A percentile compares a stretch with the other conserved stretches of the same genome.
phyloP scores from a whole-genome alignment of 2,113 vertebrate species.

The Oriolus oriolus region DNA sequence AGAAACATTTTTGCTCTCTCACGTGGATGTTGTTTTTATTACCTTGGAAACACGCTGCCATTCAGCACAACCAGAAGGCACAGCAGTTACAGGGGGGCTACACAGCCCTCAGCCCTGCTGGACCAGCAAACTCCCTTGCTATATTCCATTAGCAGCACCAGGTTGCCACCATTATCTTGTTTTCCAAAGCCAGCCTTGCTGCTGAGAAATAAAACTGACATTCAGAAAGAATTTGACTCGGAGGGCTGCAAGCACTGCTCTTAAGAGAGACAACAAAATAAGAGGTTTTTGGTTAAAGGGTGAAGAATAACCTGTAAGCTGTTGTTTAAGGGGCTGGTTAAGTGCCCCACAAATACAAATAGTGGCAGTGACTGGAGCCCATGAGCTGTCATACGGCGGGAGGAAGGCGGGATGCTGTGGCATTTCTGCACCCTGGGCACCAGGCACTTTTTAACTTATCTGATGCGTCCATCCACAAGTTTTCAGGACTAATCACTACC shows the following conservation, averaged over 20 bases:
- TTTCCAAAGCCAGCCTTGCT: not conserved
- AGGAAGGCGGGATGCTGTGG: not conserved
- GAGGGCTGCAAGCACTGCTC: not conserved
- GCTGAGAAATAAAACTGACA: not conserved
- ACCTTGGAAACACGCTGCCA: not conserved
- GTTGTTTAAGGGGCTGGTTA: not conserved
- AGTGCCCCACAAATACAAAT: not conserved
- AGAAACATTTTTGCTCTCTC: conserved; percentile 10
- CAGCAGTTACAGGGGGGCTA: not conserved
- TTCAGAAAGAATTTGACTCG: not conserved
- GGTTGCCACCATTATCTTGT: not conserved
- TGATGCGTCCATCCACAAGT: not conserved
- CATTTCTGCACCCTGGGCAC: not conserved
- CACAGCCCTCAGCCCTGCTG: not conserved
- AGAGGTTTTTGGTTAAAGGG: not conserved
- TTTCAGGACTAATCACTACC: not conserved
- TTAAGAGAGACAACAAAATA: not conserved
- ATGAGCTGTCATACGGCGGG: fast-evolving
- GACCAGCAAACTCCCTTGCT: not conserved
- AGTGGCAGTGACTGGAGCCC: not conserved
- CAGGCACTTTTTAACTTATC: not conserved
- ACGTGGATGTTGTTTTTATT: not conserved
- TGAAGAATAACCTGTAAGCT: not conserved
- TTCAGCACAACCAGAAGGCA: not conserved
- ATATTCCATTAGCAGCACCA: not conserved